Base-by-base conservation (phyloP, 2,797 vertebrate genomes). In the Euthynnus affinis region DNA sequence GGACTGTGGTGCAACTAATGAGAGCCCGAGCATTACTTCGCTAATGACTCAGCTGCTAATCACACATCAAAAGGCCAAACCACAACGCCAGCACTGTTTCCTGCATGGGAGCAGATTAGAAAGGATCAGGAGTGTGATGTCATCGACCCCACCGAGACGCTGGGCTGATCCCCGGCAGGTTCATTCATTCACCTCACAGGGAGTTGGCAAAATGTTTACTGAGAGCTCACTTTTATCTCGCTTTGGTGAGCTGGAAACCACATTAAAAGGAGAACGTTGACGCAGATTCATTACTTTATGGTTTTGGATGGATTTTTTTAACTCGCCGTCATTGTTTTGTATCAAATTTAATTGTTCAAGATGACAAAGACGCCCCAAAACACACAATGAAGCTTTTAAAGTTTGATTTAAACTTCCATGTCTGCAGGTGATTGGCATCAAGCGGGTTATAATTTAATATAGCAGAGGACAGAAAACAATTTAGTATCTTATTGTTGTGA, bases 21-120 rank as follows among this genome's bases (percentile, higher is more conserved):
- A 62, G 80, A 87, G 74, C 65, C 74, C 27, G 57, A 44, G 72
- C 74, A 23, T 74, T 52, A 56, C 60, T 23, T 56, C 17, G 62
- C n/a, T 85, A 82, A 86, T 90, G 88, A 93, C 83, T 93, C 87
- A 85, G 79, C 80, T n/a, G 1, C 80, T 87, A 81, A 89, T 89
- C 83, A 51, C 72, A 87, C 83, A 88, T 86, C 82, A 90, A 88
- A 88, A 87, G 55, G 49, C 27, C 6, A 9, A 52, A 17, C 71
- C 84, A 87, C 85, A 76, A 77, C 40, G 20, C 60, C 73, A 20
- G 57, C 74, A 27, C 80, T 83, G 88, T 90, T 84, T 86, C 72
- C 86, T 62, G 80, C 63, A 71, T 29, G 62, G 58, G 76, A 87
- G 82, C 85, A 71, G 90, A 91, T 88, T 81, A 71, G 71, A 60